phyloP scores from a whole-genome alignment of 2,797 vertebrate species.

The Ammospiza maritima region DNA sequence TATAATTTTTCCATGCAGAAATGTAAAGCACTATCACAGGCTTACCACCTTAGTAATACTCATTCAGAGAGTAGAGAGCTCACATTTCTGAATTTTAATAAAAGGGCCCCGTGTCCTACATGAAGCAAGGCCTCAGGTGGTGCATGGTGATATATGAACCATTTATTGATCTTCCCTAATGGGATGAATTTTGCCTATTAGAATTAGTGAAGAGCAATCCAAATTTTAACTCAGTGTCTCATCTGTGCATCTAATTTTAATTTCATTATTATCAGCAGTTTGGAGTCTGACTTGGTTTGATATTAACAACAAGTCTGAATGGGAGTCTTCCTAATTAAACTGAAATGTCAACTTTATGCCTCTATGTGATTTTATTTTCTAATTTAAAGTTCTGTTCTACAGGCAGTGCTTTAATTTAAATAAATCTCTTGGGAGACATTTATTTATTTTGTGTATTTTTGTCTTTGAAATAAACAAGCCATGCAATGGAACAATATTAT shows the following conservation, averaged over 20 bases:
- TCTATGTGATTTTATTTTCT: slow-evolving; percentile 44
- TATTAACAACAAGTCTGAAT: slow-evolving; percentile 72
- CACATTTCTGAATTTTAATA: slow-evolving; percentile 20
- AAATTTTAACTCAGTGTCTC: slow-evolving; percentile 30
- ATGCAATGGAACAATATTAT: background rate
- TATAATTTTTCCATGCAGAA: slow-evolving; percentile 11
- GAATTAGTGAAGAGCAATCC: background rate
- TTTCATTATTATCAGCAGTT: slow-evolving; percentile 56
- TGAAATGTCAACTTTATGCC: slow-evolving; percentile 75
- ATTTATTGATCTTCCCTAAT: slow-evolving; percentile 16
- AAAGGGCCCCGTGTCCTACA: background rate
- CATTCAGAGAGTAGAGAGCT: background rate
- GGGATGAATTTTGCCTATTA: slow-evolving; percentile 3
- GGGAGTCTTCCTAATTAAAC: slow-evolving; percentile 75
- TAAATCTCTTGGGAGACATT: slow-evolving; percentile 19
- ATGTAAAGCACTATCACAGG: background rate
- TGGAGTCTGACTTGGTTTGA: slow-evolving; percentile 65
- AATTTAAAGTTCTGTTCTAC: slow-evolving; percentile 59
- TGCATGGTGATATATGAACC: background rate
- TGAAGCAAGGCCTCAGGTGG: background rate
- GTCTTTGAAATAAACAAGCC: background rate
- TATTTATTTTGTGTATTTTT: slow-evolving; percentile 39
- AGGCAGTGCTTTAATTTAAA: slow-evolving; percentile 63
- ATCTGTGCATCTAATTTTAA: slow-evolving; percentile 60
- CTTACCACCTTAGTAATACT: background rate